Evolutionary conservation across 2,888 invertebrate genomes (phyloP).

Genomic region (Maniola hyperantus): DNA sequence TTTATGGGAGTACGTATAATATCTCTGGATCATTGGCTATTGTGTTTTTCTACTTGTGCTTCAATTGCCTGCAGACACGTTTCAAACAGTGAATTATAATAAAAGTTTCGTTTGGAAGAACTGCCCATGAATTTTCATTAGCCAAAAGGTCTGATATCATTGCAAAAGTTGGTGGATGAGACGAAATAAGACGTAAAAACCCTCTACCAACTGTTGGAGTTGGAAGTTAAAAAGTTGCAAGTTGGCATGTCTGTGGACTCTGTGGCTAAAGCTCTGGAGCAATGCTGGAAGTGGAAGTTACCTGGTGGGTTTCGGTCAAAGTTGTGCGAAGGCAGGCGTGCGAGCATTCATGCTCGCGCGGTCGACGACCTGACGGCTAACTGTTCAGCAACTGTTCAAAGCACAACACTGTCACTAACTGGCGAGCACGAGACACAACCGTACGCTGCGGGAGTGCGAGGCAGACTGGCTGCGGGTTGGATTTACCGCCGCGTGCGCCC

Average conservation of each 20-base stretch:
- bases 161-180: neutral
- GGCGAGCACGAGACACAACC: conserved; percentile 42
- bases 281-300: conserved; percentile 49
- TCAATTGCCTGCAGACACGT: neutral
- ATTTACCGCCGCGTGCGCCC: conserved; percentile 56
- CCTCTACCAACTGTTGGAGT: neutral
- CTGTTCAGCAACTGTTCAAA: conserved; percentile 53
- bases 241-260: neutral
- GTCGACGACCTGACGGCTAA: conserved; percentile 70
- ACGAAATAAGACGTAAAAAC: neutral
- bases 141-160: neutral
- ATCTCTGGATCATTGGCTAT: conserved; percentile 10
- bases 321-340: conserved; percentile 53
- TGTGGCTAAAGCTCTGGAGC: neutral
- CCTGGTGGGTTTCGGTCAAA: conserved; percentile 55
- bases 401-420: conserved; percentile 42
- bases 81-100: neutral
- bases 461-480: conserved; percentile 47
- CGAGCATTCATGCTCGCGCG: conserved; percentile 72
- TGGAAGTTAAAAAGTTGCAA: neutral
- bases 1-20: conserved; percentile 13
- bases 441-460: conserved; percentile 41
- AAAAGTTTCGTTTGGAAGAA: neutral
- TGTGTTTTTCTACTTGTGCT: neutral
- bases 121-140: neutral